A percentile compares a stretch with the other conserved stretches of the same genome.
These are phyloP conservation scores for Thaumetopoea pityocampa DNA, from an alignment of 1,140 invertebrate species.

Conservation along the genomic window DNA sequence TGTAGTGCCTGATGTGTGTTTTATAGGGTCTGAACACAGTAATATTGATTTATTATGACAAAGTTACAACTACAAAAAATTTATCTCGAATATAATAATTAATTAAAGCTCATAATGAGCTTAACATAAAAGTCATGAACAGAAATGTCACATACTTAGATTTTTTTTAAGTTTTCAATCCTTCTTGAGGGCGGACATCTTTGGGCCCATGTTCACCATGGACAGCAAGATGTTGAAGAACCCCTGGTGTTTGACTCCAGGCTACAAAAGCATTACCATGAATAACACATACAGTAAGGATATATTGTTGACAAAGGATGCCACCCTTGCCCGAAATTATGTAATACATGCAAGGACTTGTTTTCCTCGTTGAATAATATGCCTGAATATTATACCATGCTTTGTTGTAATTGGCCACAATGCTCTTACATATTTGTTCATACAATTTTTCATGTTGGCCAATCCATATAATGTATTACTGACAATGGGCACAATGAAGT, in stretches of 20 bases:
- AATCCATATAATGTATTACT: conserved; percentile 83
- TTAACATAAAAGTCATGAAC: conserved; percentile 64
- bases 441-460: conserved; percentile 86
- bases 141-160: conserved; percentile 45
- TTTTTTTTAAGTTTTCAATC: conserved; percentile 35
- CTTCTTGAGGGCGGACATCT: conserved; percentile 34
- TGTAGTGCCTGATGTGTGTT: too few species aligned
- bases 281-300: conserved; percentile 85
- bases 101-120: conserved; percentile 56
- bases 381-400: conserved; percentile 33
- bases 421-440: conserved; percentile 83
- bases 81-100: conserved; percentile 36
- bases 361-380: conserved; percentile 64
- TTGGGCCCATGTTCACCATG: conserved; percentile 46
- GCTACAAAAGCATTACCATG: conserved; percentile 72
- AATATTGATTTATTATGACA: too few species aligned
- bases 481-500: conserved; percentile 86
- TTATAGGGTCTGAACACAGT: too few species aligned
- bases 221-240: conserved; percentile 48
- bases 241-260: conserved; percentile 67
- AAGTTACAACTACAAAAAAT: too few species aligned
- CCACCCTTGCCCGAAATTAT: conserved; percentile 85
- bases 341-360: conserved; percentile 86
- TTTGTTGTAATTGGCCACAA: conserved; percentile 65
- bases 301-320: conserved; percentile 87